Percentiles rank a stretch among this genome's conserved stretches.
phyloP scores from a whole-genome alignment of 1,140 invertebrate species.

The Bombus sylvicola region DNA sequence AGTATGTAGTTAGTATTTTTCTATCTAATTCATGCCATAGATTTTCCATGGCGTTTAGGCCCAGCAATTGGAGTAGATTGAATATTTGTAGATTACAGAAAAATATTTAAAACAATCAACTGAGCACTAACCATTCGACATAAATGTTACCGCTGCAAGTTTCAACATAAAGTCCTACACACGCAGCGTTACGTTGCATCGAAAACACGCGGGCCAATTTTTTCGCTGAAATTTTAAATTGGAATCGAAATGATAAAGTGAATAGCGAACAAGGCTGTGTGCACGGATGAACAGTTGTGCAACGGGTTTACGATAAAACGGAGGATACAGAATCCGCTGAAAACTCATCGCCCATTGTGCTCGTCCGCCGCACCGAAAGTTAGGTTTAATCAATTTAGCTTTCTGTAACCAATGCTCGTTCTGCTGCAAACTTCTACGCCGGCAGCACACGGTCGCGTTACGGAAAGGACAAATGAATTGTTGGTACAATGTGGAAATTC shows the following conservation, averaged over 20 bases:
- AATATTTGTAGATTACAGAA: background rate
- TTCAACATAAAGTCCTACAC: background rate
- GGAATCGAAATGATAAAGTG: conserved; percentile 48
- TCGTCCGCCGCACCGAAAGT: conserved; percentile 53
- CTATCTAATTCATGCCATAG: no score
- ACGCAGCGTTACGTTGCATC: conserved; percentile 1
- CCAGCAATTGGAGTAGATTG: no score
- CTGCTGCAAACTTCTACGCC: conserved; percentile 28
- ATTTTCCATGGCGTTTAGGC: no score
- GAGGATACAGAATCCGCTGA: conserved; percentile 46
- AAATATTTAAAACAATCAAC: background rate
- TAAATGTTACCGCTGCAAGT: background rate
- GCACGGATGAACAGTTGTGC: conserved; percentile 32
- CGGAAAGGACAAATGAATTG: conserved; percentile 45
- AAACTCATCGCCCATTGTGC: conserved; percentile 59
- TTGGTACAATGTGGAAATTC: conserved; percentile 21
- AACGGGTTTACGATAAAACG: conserved; percentile 51
- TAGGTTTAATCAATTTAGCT: conserved; percentile 65
- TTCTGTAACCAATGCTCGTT: conserved; percentile 51
- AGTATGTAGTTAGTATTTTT: no score
- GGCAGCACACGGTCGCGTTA: background rate
- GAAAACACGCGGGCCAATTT: conserved; percentile 4
- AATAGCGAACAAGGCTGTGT: background rate
- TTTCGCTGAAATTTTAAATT: conserved; percentile 42
- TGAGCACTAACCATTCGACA: background rate